Conservation (phyloP, 2,113 vertebrate genomes). For the Trogon surrucura region DNA sequence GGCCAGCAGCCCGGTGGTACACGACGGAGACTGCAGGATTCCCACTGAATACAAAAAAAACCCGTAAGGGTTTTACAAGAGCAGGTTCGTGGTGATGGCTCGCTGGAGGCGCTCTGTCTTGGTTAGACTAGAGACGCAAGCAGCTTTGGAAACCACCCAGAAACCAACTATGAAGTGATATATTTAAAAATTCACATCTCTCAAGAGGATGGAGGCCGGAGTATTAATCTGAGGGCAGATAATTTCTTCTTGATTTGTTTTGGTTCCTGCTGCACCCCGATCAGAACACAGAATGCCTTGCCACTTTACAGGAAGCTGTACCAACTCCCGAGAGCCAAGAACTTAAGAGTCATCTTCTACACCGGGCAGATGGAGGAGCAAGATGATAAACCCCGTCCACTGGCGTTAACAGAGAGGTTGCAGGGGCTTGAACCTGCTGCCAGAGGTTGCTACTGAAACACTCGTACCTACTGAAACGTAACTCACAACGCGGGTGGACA, state of each 20-base stretch:
- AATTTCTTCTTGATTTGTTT: not conserved
- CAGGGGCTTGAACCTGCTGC: not conserved
- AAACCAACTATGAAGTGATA: not conserved
- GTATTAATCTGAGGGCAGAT: not conserved
- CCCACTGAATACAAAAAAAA: not conserved
- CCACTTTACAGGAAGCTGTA: slow-evolving; percentile 16
- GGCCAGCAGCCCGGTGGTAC: not conserved
- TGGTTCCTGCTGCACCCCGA: not conserved
- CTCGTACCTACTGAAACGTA: not conserved
- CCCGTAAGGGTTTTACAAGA: not conserved
- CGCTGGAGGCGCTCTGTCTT: not conserved
- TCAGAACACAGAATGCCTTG: not conserved
- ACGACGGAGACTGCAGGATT: not conserved
- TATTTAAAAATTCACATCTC: not conserved
- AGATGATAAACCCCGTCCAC: not conserved
- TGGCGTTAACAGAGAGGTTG: not conserved
- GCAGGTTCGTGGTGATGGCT: not conserved
- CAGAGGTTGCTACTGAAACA: not conserved
- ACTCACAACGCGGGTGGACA: not conserved
- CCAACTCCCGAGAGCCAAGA: not conserved
- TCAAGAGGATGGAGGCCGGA: not conserved
- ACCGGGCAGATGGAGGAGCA: not conserved
- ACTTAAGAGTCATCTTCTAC: not conserved
- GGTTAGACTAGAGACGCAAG: not conserved
- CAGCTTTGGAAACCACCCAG: not conserved